These are phyloP conservation scores for Tachysurus fulvidraco DNA, from an alignment of 2,113 vertebrate species.

Conservation along the genomic window DNA sequence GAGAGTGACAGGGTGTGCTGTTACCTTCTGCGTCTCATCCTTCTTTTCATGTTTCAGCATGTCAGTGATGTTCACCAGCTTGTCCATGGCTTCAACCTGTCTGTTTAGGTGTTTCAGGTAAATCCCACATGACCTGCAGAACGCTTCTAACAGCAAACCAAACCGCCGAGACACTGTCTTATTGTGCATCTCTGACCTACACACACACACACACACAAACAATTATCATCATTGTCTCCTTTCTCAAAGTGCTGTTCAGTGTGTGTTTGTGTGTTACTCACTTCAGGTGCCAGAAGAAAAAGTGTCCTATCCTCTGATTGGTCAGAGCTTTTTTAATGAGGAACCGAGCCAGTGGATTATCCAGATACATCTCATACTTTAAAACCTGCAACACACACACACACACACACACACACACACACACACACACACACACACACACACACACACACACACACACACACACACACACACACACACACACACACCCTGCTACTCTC, in stretches of 20 bases:
- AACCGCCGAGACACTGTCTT: conserved; percentile 68
- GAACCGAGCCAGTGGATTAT: conserved; percentile 71
- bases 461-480: conserved; percentile 26
- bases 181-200: conserved; percentile 71
- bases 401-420: conserved; percentile 24
- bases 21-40: conserved; percentile 78
- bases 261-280: conserved; percentile 43
- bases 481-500: background rate
- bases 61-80: conserved; percentile 77
- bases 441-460: conserved; percentile 31
- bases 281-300: conserved; percentile 72
- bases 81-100: conserved; percentile 81
- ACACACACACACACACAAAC: background rate
- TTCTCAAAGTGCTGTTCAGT: background rate
- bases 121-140: conserved; percentile 70
- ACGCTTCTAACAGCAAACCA: conserved; percentile 69
- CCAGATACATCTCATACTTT: conserved; percentile 70
- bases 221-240: background rate
- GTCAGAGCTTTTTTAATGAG: conserved; percentile 70
- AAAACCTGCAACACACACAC: conserved; percentile 60
- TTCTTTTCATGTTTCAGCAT: conserved; percentile 79
- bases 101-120: conserved; percentile 72
- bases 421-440: conserved; percentile 34
- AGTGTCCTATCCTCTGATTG: conserved; percentile 68
- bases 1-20: background rate